phyloP scores from a whole-genome alignment of 2,797 vertebrate species.

The Coregonus sp. region DNA sequence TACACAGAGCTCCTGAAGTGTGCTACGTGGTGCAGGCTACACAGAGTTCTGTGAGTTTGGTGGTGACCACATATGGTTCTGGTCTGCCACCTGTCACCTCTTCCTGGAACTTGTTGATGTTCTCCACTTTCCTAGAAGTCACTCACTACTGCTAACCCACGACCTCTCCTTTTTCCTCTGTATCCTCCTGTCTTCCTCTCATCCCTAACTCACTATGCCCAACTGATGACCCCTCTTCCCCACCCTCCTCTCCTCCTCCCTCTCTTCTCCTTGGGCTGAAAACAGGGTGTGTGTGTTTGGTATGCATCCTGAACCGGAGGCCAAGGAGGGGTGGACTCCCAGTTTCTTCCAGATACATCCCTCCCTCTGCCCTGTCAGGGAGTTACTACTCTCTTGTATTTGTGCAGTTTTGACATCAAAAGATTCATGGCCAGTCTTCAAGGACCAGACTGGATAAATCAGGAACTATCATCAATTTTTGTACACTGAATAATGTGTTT shows the following conservation, averaged over 20 bases:
- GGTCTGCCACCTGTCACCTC: not conserved
- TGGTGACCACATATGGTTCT: not conserved
- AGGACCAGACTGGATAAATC: not conserved
- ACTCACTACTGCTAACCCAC: conserved; percentile 21
- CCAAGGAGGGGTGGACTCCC: not conserved
- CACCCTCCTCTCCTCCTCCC: not conserved
- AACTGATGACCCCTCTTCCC: conserved; percentile 27
- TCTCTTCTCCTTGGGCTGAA: not conserved
- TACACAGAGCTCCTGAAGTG: no score
- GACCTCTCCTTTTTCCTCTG: not conserved
- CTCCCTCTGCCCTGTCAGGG: not conserved
- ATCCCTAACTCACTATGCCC: conserved; percentile 45
- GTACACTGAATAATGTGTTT: no score
- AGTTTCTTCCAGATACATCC: not conserved
- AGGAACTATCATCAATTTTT: not conserved
- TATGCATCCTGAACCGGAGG: not conserved
- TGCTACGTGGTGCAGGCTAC: no score
- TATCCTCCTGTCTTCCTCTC: not conserved
- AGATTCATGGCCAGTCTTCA: not conserved
- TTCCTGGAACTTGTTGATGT: not conserved
- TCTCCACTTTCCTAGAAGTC: conserved; percentile 70
- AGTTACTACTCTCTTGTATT: not conserved
- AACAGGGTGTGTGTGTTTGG: conserved; percentile 13
- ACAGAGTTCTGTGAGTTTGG: not conserved
- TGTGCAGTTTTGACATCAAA: not conserved